A percentile compares a stretch with the other conserved stretches of the same genome.
These are phyloP conservation scores for Drosophila ercepeae DNA, from an alignment of 1,140 invertebrate genomes.

Conservation along the genomic window DNA sequence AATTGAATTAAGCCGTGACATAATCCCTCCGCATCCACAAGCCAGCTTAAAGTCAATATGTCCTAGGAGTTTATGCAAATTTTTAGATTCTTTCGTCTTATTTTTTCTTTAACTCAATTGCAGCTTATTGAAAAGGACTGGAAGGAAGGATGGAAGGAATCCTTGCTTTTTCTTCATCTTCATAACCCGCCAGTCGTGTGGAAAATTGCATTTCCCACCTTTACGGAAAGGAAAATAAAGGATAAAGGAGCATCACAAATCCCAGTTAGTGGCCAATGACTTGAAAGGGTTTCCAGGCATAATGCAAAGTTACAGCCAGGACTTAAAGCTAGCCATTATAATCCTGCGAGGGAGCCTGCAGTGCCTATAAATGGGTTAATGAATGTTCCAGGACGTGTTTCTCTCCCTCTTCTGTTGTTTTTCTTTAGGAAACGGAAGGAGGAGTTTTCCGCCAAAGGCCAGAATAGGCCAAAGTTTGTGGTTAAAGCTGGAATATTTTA, in stretches of 20 bases:
- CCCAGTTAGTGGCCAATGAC: conserved; percentile 58
- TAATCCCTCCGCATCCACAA: conserved; percentile 44
- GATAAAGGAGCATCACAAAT: conserved; percentile 40
- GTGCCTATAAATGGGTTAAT: conserved; percentile 60
- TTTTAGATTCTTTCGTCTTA: conserved; percentile 1
- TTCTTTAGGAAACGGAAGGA: neutral
- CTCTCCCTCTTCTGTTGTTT: neutral
- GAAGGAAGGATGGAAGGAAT: neutral
- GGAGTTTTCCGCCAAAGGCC: neutral
- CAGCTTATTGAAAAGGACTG: conserved; percentile 50
- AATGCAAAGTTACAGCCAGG: conserved; percentile 54
- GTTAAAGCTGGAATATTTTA: conserved; percentile 23
- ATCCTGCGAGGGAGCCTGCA: conserved; percentile 42
- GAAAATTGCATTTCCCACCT: conserved; percentile 74
- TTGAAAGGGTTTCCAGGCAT: conserved; percentile 67
- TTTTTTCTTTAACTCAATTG: conserved; percentile 28
- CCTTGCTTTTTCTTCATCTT: conserved; percentile 12
- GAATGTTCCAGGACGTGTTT: conserved; percentile 33
- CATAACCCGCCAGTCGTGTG: conserved; percentile 58
- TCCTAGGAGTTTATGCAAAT: conserved; percentile 61
- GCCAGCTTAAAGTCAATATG: conserved; percentile 45
- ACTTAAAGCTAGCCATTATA: conserved; percentile 38
- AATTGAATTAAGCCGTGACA: conserved; percentile 80
- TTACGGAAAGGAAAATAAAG: conserved; percentile 14
- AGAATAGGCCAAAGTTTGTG: conserved; percentile 39